Evolutionary conservation across 2,113 vertebrate genomes (phyloP).

Genomic region (Oreochromis tanganicae): DNA sequence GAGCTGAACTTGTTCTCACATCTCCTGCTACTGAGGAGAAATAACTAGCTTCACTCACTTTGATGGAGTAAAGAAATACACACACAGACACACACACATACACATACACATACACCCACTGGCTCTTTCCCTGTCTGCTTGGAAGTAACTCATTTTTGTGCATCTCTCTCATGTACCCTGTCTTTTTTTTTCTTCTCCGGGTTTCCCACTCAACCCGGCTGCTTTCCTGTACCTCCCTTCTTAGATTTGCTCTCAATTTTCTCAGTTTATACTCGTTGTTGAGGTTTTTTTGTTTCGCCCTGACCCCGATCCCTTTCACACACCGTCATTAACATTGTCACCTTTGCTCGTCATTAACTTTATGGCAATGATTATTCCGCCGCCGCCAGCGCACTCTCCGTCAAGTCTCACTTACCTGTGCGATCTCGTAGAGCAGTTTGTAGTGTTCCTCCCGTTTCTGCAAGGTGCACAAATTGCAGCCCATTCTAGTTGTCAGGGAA

Average conservation of each 20-base stretch:
- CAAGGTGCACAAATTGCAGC: constrained; percentile 98
- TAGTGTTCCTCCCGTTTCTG: constrained; percentile 98
- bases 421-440: constrained; percentile 98
- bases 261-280: background rate
- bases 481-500: constrained; percentile 87
- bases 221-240: background rate
- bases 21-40: constrained; percentile 54
- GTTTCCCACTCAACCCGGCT: background rate
- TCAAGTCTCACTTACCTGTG: constrained; percentile 82
- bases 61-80: constrained; percentile 26
- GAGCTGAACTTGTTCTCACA: constrained; percentile 56
- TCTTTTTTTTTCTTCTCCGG: background rate
- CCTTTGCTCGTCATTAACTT: background rate
- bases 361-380: background rate
- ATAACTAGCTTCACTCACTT: constrained; percentile 64
- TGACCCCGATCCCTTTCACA: background rate
- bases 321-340: background rate
- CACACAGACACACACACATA: background rate
- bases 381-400: background rate
- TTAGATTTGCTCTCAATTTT: background rate
- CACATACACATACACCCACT: background rate
- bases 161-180: background rate
- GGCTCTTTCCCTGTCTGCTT: constrained; percentile 7
- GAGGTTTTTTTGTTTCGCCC: background rate
- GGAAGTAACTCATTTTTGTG: constrained; percentile 20